These are phyloP conservation scores for Neotoxoptera formosana DNA, from an alignment of 1,140 invertebrate species.

Conservation along the genomic window DNA sequence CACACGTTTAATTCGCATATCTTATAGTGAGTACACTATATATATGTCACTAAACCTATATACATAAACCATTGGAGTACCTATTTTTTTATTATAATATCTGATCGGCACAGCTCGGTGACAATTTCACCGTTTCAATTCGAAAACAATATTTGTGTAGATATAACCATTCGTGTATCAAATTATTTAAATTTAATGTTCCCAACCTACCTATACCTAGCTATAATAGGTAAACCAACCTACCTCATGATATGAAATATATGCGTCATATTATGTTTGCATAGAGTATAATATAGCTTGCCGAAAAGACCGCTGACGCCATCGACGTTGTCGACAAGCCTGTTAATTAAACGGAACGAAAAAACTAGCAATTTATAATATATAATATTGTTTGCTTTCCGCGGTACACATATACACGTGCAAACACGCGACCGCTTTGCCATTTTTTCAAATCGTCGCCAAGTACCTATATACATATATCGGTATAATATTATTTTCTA, in stretches of 20 bases:
- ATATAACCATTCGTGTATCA: background rate
- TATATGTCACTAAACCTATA: too few species aligned
- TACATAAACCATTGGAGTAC: background rate
- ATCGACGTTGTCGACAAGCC: background rate
- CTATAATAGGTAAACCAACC: background rate
- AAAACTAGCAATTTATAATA: background rate
- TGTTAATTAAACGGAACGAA: background rate
- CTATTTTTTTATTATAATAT: background rate
- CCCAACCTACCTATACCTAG: too few species aligned
- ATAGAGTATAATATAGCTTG: too few species aligned
- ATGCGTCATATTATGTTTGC: background rate
- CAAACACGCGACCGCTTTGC: background rate
- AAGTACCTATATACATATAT: background rate
- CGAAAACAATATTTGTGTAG: background rate
- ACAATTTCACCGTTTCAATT: constrained; percentile 1
- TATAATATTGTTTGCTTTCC: background rate
- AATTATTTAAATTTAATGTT: background rate
- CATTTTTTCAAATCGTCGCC: background rate
- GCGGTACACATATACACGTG: too few species aligned
- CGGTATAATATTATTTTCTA: background rate
- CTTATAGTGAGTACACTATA: background rate
- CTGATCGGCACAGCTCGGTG: background rate
- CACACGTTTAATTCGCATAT: background rate
- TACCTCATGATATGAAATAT: too few species aligned
- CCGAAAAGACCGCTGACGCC: background rate